These are phyloP conservation scores for Campopleginae sp. DNA, from an alignment of 2,888 invertebrate species.

Conservation along the genomic window DNA sequence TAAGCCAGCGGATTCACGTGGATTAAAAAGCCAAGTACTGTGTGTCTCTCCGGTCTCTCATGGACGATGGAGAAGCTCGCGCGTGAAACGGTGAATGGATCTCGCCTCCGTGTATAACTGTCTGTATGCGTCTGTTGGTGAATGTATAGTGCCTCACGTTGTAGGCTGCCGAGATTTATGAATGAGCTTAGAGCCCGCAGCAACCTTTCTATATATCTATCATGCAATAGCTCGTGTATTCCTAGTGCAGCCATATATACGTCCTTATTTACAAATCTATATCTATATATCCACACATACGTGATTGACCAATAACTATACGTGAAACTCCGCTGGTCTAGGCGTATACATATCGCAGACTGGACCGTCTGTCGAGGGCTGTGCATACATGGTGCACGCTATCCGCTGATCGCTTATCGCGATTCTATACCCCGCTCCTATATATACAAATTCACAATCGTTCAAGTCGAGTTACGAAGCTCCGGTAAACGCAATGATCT, in stretches of 20 bases:
- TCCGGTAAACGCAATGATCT: not conserved
- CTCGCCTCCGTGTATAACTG: constrained; percentile 41
- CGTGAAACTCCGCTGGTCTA: constrained; percentile 22
- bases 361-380: constrained; percentile 32
- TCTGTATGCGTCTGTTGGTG: not conserved
- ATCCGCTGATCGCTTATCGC: constrained; percentile 45
- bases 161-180: constrained; percentile 72
- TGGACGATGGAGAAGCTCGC: constrained; percentile 42
- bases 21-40: constrained; percentile 53
- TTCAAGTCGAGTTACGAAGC: not conserved
- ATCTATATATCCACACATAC: constrained; percentile 9
- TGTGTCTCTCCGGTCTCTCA: constrained; percentile 25
- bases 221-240: constrained; percentile 30
- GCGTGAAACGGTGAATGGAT: constrained; percentile 62
- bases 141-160: constrained; percentile 42
- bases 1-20: constrained; percentile 38
- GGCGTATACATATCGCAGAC: constrained; percentile 41
- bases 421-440: constrained; percentile 13
- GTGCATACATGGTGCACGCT: constrained; percentile 23
- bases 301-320: constrained; percentile 19
- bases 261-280: not conserved
- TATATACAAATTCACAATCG: not conserved
- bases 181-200: constrained; percentile 75
- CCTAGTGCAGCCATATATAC: constrained; percentile 6
- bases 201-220: constrained; percentile 57